These are phyloP conservation scores for Plagodis dolabraria DNA, from an alignment of 2,888 invertebrate species.

Conservation along the genomic window DNA sequence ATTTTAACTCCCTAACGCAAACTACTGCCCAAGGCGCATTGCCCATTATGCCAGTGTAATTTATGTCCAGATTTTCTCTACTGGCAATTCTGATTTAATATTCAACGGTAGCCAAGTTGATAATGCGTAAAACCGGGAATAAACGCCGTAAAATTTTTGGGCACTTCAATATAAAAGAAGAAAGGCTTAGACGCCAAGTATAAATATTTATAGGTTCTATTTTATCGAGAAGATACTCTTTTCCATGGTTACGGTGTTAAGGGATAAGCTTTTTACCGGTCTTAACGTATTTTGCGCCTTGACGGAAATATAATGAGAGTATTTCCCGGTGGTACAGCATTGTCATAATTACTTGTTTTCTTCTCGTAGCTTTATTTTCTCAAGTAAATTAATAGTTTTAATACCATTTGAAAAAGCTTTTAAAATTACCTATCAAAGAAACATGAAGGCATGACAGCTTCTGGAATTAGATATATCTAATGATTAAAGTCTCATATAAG, in stretches of 20 bases:
- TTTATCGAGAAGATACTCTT: conserved; percentile 12
- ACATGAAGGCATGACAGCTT: too few species aligned
- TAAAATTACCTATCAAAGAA: too few species aligned
- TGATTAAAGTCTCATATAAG: too few species aligned
- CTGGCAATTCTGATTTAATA: conserved; percentile 46
- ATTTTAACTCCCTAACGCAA: conserved; percentile 45
- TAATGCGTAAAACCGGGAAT: conserved; percentile 23
- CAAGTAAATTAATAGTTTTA: background rate
- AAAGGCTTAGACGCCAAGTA: conserved; percentile 17
- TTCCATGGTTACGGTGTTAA: background rate
- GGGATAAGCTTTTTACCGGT: conserved; percentile 12
- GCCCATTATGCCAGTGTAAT: conserved; percentile 46
- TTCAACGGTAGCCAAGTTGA: conserved; percentile 33
- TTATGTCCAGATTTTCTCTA: conserved; percentile 47
- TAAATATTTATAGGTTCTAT: conserved; percentile 26
- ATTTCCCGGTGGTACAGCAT: conserved; percentile 8
- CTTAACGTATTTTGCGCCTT: conserved; percentile 18
- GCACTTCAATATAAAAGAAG: conserved; percentile 14
- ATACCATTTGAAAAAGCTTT: too few species aligned
- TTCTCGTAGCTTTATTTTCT: background rate
- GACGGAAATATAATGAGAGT: conserved; percentile 13
- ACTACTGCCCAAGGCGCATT: conserved; percentile 44
- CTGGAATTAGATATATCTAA: too few species aligned
- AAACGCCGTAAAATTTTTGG: conserved; percentile 21
- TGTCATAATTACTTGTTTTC: conserved; percentile 2